Conservation (phyloP, 2,797 vertebrate genomes). For the Notamacropus eugenii region DNA sequence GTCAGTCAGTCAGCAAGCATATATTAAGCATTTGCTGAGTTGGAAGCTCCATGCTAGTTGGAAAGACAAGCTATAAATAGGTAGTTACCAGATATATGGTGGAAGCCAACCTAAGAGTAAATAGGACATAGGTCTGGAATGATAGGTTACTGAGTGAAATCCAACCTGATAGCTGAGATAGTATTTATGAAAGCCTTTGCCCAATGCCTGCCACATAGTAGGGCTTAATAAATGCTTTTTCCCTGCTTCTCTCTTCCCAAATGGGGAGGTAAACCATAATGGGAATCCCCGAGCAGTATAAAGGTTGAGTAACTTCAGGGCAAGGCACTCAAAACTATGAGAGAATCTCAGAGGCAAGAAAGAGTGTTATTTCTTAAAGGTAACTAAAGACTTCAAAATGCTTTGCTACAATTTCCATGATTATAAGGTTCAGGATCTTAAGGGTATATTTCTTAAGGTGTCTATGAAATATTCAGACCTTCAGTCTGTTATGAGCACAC, state of each 20-base stretch:
- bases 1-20: not conserved
- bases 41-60: not conserved
- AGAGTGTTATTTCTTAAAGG: not conserved
- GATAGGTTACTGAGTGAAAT: not conserved
- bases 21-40: not conserved
- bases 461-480: constrained; percentile 57
- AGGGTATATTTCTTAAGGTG: constrained; percentile 61
- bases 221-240: not conserved
- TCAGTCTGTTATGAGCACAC: constrained; percentile 45
- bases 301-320: not conserved
- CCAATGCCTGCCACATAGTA: not conserved
- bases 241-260: not conserved
- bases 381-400: not conserved
- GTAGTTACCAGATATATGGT: not conserved
- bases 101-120: not conserved
- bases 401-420: constrained; percentile 33
- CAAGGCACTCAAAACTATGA: not conserved
- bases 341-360: not conserved
- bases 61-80: not conserved
- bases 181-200: not conserved
- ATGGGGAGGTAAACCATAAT: not conserved
- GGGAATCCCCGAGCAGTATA: not conserved
- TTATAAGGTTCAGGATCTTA: constrained; percentile 34
- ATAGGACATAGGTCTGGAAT: not conserved
- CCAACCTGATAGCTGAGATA: not conserved